phyloP scores from a whole-genome alignment of 2,888 invertebrate genomes.

The Bugula neritina region DNA sequence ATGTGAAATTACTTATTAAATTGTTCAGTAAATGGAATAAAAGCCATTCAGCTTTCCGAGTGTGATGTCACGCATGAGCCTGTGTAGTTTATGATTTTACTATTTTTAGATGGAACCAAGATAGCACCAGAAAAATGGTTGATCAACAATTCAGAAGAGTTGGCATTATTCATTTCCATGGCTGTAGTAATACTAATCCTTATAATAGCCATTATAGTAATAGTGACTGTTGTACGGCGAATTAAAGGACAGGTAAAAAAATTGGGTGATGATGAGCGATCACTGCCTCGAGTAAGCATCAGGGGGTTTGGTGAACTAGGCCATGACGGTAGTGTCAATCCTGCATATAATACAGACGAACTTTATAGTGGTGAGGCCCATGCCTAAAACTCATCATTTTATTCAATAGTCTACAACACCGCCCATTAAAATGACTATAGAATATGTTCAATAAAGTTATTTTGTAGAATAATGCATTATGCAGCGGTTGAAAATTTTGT shows the following conservation, averaged over 20 bases:
- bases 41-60: too few relatives aligned
- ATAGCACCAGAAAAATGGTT: not conserved
- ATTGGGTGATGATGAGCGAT: slow-evolving; percentile 13
- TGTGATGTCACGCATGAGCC: too few relatives aligned
- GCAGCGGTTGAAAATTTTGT: too few relatives aligned
- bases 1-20: too few relatives aligned
- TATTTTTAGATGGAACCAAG: slow-evolving; percentile 13
- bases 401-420: not conserved
- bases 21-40: too few relatives aligned
- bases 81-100: too few relatives aligned
- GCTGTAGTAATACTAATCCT: slow-evolving; percentile 20
- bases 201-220: slow-evolving; percentile 16
- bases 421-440: not conserved
- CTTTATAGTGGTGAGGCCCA: not conserved
- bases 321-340: slow-evolving; percentile 18
- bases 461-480: too few relatives aligned
- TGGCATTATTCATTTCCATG: slow-evolving; percentile 20
- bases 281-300: slow-evolving; percentile 23
- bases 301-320: not conserved
- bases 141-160: slow-evolving; percentile 3
- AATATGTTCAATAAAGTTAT: not conserved
- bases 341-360: not conserved
- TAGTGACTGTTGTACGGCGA: slow-evolving; percentile 16
- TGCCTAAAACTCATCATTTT: not conserved
- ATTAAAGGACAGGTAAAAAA: slow-evolving; percentile 15